Base-by-base conservation (phyloP, 2,888 invertebrate species). In the Incurvaria masculella region DNA sequence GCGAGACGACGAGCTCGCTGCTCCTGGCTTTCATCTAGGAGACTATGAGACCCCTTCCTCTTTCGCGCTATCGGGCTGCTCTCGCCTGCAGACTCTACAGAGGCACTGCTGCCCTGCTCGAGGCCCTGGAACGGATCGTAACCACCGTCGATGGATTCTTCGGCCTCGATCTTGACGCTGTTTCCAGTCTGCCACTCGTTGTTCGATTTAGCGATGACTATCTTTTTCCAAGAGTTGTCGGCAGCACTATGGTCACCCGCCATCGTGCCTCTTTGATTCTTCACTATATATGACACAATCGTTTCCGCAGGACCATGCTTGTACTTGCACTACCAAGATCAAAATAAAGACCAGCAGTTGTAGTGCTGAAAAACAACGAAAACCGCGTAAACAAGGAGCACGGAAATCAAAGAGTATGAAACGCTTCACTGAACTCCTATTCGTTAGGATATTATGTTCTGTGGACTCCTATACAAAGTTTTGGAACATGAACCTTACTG, bases 231-330 rank as follows among this genome's bases (percentile, higher is more conserved):
- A 49, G 73, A 69, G 64, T 64, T 61, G 61, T 72, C 69, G 14
- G 66, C 64, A 54, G 64, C 59, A 60, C 58, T 61, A 21, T 64
- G 59, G 60, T 76, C 49, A 49, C 54, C 74, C 75, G 66, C 75
- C 76, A 76, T 78, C 74, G 64, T 78, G 76, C 69, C 76, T 75
- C 23, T 23, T 23, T 23, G n/a, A n/a, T n/a, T n/a, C n/a, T n/a
- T n/a, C n/a, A n/a, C n/a, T n/a, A n/a, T n/a, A n/a, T n/a, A n/a
- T n/a, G n/a, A n/a, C n/a, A n/a, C n/a, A n/a, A n/a, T n/a, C n/a
- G n/a, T n/a, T n/a, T n/a, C n/a, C n/a, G n/a, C n/a, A n/a, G n/a
- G n/a, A n/a, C n/a, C n/a, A n/a, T n/a, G n/a, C n/a, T n/a, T n/a
- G n/a, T n/a, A n/a, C n/a, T n/a, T n/a, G n/a, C n/a, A n/a, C n/a